phyloP scores from a whole-genome alignment of 2,113 vertebrate species.

The Melierax canorus region DNA sequence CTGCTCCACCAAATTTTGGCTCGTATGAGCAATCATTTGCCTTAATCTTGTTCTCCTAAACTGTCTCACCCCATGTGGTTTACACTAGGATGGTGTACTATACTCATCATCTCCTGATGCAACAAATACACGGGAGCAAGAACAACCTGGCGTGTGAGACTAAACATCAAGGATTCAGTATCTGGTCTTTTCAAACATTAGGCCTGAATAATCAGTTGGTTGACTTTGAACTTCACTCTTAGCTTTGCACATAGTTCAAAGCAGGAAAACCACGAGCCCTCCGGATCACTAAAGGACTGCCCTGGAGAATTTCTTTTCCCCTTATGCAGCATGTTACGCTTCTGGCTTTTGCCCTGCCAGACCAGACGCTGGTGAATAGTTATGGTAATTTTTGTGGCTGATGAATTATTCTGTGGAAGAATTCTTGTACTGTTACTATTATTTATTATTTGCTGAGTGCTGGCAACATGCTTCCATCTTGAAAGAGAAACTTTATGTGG shows the following conservation, averaged over 20 bases:
- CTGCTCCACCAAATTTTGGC: neutral
- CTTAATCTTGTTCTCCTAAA: neutral
- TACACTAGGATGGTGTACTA: neutral
- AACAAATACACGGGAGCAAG: neutral
- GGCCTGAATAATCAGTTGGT: neutral
- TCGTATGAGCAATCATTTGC: neutral
- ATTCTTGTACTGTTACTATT: neutral
- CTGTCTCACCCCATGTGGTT: neutral
- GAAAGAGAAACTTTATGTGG: neutral
- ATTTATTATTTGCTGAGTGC: conserved; percentile 14
- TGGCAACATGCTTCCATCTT: neutral
- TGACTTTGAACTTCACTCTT: neutral
- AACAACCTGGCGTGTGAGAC: neutral
- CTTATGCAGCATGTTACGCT: neutral
- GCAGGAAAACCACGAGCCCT: neutral
- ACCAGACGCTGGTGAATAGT: neutral
- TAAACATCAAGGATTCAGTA: neutral
- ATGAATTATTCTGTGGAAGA: neutral
- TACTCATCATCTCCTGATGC: neutral
- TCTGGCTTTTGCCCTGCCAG: conserved; percentile 2
- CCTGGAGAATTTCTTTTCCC: neutral
- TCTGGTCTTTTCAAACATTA: neutral
- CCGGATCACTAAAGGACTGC: neutral
- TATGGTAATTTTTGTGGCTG: conserved; percentile 19
- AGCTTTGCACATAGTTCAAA: neutral